These are phyloP conservation scores for Emys orbicularis DNA, from an alignment of 2,797 vertebrate genomes.

Conservation along the genomic window DNA sequence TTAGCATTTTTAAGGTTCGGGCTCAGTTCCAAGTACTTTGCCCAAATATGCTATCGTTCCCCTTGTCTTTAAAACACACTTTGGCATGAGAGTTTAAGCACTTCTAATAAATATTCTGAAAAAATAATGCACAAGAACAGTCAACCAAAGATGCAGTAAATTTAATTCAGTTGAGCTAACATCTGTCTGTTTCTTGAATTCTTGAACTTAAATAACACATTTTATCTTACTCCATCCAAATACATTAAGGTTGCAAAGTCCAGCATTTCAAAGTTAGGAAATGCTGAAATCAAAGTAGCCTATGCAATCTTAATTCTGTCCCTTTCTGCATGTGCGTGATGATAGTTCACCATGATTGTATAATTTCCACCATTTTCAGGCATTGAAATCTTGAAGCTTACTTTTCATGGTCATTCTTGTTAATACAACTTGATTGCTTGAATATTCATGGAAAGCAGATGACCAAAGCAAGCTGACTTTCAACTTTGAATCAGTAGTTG, in stretches of 20 bases:
- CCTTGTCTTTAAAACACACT: background rate
- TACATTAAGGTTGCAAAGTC: background rate
- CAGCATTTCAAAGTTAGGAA: background rate
- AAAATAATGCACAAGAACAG: background rate
- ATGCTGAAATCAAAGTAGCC: background rate
- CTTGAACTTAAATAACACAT: background rate
- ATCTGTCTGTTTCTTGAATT: background rate
- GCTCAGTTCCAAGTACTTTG: background rate
- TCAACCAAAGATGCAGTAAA: background rate
- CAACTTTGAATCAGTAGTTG: background rate
- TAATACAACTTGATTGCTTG: constrained; percentile 12
- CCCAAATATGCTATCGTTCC: background rate
- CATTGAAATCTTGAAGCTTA: background rate
- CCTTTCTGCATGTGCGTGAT: background rate
- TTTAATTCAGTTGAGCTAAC: background rate
- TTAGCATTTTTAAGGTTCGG: background rate
- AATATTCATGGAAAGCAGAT: background rate
- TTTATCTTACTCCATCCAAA: background rate
- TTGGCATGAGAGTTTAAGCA: background rate
- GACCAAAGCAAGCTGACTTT: background rate
- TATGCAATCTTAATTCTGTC: background rate
- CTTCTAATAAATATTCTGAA: background rate
- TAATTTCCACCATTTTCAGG: constrained; percentile 7
- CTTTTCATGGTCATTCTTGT: background rate
- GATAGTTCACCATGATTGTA: background rate